Percentiles rank a stretch among this genome's conserved stretches.
Evolutionary conservation across 1,140 invertebrate genomes (phyloP).

Genomic region (Lepidurus couesii): DNA sequence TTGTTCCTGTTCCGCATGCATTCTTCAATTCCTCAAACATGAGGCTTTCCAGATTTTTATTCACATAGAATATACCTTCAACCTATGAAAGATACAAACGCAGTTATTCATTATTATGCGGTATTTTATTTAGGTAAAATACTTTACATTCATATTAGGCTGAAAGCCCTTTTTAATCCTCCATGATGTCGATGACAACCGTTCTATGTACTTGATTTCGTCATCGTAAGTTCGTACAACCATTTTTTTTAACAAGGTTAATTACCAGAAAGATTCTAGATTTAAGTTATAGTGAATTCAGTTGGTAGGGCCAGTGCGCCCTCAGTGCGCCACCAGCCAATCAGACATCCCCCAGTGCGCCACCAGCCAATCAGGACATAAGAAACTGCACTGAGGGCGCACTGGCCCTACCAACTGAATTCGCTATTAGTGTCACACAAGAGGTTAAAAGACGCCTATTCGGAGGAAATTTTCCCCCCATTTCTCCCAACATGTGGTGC

Average conservation of each 20-base stretch:
- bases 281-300: too few species aligned
- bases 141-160: slow-evolving; percentile 92
- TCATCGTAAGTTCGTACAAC: slow-evolving; percentile 89
- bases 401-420: too few species aligned
- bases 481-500: too few species aligned
- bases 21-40: slow-evolving; percentile 97
- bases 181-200: slow-evolving; percentile 77
- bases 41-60: slow-evolving; percentile 81
- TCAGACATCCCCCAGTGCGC: too few species aligned
- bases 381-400: too few species aligned
- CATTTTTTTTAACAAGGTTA: slow-evolving; percentile 53
- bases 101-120: slow-evolving; percentile 29
- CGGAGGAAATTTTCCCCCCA: too few species aligned
- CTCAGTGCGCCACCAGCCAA: too few species aligned
- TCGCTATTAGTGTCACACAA: too few species aligned
- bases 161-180: slow-evolving; percentile 98
- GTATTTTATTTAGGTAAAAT: slow-evolving; percentile 26
- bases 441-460: too few species aligned
- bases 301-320: too few species aligned
- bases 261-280: not conserved
- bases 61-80: slow-evolving; percentile 98
- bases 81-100: slow-evolving; percentile 55
- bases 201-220: slow-evolving; percentile 89
- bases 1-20: slow-evolving; percentile 74
- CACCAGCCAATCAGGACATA: too few species aligned